Base-by-base conservation (phyloP, 1,140 invertebrate species). In the Zaprionus kolodkinae region DNA sequence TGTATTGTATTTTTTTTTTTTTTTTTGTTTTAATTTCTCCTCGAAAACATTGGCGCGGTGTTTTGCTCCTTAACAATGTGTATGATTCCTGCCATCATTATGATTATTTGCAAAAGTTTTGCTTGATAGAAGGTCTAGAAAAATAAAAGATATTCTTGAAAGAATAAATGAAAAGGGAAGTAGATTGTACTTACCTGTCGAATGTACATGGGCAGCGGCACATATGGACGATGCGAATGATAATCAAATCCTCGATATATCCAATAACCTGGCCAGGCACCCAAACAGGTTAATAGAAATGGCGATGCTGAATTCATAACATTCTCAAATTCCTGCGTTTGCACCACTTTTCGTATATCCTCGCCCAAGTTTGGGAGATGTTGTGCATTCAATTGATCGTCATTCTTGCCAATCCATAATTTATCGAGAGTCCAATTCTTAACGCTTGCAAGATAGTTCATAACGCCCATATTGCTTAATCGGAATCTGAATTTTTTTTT, bases 221-320 rank as follows among this genome's bases (percentile, higher is more conserved):
- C 67, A 55, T 84, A 70, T 0, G 82, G 69, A 3, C 85, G 45
- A 17, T 82, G 76, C 7, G 74, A 55, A 17, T 89, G 87, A 61
- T 91, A 91, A 17, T 91, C 88, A 7, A 91, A 50, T 21, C 78
- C 88, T 3, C 88, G 57, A 27, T 78, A 91, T 10, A 82, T 15
- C 88, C 88, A 91, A 67, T 91, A 89, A 0, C 81, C 81, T 3
- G 88, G 88, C 88, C 88, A 91, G 1, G 81, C 76, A 10, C 89
- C 80, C 38, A 91, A n/a, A 4, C 80, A 73, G 52, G 77, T 81
- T 12, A 84, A 36, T 6, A 91, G 59, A 62, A 74, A 91, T 10
- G 88, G 88, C 2, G 80, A 73, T 1, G 72, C 76, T 0, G 81
- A 33, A 17, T 63, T 64, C 9, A 88, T 54, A 35, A 74, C 63